Conservation (phyloP, 1,140 invertebrate genomes). For the Spodoptera litura region DNA sequence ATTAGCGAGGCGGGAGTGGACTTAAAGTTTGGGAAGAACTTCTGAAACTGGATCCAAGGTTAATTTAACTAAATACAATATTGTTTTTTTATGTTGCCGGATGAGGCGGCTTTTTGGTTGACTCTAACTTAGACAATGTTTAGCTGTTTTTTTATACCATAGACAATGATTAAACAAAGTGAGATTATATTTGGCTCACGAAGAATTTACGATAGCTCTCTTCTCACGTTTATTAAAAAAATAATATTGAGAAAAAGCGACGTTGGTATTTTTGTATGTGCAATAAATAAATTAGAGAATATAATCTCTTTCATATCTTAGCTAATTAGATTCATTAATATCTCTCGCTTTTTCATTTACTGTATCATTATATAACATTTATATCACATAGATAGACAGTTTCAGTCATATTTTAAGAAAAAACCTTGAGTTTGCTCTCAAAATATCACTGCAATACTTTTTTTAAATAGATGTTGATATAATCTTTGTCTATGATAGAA, state of each 20-base stretch:
- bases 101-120: slow-evolving; percentile 64
- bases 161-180: slow-evolving; percentile 55
- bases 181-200: slow-evolving; percentile 45
- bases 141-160: slow-evolving; percentile 59
- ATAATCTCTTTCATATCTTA: slow-evolving; percentile 80
- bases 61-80: slow-evolving; percentile 55
- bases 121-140: slow-evolving; percentile 59
- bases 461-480: slow-evolving; percentile 79
- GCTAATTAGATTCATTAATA: slow-evolving; percentile 79
- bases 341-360: slow-evolving; percentile 73
- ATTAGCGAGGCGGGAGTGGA: slow-evolving; percentile 14
- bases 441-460: slow-evolving; percentile 60
- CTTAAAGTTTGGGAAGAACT: slow-evolving; percentile 33
- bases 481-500: slow-evolving; percentile 82
- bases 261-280: slow-evolving; percentile 83
- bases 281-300: slow-evolving; percentile 82
- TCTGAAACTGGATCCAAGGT: slow-evolving; percentile 58
- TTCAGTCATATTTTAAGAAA: slow-evolving; percentile 44
- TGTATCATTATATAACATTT: slow-evolving; percentile 64
- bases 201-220: slow-evolving; percentile 59
- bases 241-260: slow-evolving; percentile 54
- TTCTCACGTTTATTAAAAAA: slow-evolving; percentile 56
- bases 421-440: slow-evolving; percentile 34
- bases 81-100: slow-evolving; percentile 64
- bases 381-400: slow-evolving; percentile 57